Conservation (phyloP, 2,888 invertebrate species). For the Scaptomyza reducta region DNA sequence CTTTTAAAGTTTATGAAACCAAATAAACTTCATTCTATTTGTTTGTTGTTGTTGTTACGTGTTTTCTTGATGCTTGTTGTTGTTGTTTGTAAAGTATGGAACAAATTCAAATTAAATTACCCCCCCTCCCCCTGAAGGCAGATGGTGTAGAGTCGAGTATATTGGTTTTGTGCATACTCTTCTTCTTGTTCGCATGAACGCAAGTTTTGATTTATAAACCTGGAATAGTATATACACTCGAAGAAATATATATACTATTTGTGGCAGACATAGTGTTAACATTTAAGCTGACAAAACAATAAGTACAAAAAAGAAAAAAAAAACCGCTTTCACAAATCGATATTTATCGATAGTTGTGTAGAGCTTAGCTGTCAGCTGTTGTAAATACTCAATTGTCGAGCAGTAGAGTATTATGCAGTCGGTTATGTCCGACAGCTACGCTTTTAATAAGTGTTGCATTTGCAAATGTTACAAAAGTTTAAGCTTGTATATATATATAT, state of each 20-base stretch:
- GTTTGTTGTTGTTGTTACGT: slow-evolving; percentile 18
- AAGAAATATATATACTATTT: too few species aligned
- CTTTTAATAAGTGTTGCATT: not conserved
- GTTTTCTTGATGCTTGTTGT: not conserved
- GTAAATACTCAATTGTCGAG: not conserved
- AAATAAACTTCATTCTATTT: slow-evolving; percentile 58
- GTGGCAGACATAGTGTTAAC: too few species aligned
- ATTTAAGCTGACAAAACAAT: too few species aligned
- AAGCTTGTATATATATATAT: slow-evolving; percentile 19
- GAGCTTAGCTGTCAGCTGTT: not conserved
- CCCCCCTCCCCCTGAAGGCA: too few species aligned
- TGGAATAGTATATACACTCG: too few species aligned
- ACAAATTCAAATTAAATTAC: too few species aligned
- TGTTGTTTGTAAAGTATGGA: too few species aligned
- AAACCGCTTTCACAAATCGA: not conserved
- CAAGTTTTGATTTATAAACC: too few species aligned
- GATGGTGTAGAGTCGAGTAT: too few species aligned
- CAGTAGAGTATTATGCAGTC: slow-evolving; percentile 8
- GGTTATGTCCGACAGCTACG: not conserved
- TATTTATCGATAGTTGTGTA: not conserved
- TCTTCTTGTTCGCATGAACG: too few species aligned
- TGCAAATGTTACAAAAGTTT: slow-evolving; percentile 8
- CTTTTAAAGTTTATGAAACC: slow-evolving; percentile 71
- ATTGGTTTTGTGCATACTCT: too few species aligned
- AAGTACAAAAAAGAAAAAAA: too few species aligned